Evolutionary conservation across 2,888 invertebrate genomes (phyloP), one percentile per base, ranked within the genome.

Genomic region (Apodemia hepburni): DNA sequence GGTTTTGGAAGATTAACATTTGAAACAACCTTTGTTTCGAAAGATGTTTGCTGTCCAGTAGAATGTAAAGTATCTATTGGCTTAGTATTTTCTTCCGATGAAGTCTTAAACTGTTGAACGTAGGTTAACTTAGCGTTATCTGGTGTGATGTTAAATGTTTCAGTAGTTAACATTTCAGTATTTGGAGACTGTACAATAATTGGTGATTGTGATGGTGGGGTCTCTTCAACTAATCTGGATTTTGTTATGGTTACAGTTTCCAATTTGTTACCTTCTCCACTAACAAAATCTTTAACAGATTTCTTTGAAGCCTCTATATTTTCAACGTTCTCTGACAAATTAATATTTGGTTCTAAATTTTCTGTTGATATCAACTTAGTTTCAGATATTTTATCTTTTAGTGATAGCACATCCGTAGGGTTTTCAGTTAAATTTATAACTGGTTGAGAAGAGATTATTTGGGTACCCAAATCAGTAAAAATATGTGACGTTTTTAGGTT

Each of bases 1-100:
- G 70, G 49, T 68, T 74, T 75, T 29, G 68, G 57, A 17, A 58
- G 51, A 6, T 57, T 1, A 22, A 57, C 15, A 1, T 57, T 57
- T 22, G 72, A 42, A 58, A 68, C 63, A 17, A 61, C 15, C 2
- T 45, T 17, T 45, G n/a, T 49, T 59, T 38, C 57, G 0, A 33
- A 17, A 47, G 60, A 18, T 18, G 29, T 49, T 42, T 47, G 60
- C 29, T 49, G 33, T 49, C 17, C 15, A 15, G 35, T 51, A 22
- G 49, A 22, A 47, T 18, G 27, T 38, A 57, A 17, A 42, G 33
- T 47, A 17, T 60, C 59, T 8, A 12, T 35, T 49, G 54, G 54
- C 18, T 22, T 38, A 38, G 9, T 33, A 33, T 2, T 15, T 61
- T 38, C 12, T 42, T 22, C 29, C n/a, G 27, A 18, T 17, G 4